Percentiles rank a stretch among this genome's conserved stretches.
These are phyloP conservation scores for Leucozona laternaria DNA, from an alignment of 2,888 invertebrate genomes.

Conservation along the genomic window DNA sequence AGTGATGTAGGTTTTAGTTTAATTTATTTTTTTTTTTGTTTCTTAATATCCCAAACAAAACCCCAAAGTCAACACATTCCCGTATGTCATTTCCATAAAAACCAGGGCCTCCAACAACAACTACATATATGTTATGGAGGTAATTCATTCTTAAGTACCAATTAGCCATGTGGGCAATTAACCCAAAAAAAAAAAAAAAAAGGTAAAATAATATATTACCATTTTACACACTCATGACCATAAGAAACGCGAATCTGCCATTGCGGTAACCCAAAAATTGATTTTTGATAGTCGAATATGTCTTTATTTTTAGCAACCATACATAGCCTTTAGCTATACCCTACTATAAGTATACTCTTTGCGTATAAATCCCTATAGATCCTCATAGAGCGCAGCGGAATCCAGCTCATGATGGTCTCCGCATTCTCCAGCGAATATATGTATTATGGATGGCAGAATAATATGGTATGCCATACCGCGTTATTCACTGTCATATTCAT, in stretches of 20 bases:
- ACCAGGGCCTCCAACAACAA: background rate
- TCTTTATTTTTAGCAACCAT: constrained; percentile 57
- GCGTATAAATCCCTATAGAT: background rate
- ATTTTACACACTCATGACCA: constrained; percentile 53
- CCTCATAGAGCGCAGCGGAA: constrained; percentile 1
- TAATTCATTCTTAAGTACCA: constrained; percentile 28
- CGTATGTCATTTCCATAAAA: constrained; percentile 6
- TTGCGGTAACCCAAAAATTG: constrained; percentile 66
- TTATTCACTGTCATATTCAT: constrained; percentile 28
- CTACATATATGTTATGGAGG: too few relatives aligned
- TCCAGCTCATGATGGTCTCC: background rate
- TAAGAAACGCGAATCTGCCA: constrained; percentile 68
- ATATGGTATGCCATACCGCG: constrained; percentile 24
- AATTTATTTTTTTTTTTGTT: background rate
- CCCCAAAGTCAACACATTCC: background rate
- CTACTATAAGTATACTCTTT: too few relatives aligned
- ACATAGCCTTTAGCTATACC: background rate
- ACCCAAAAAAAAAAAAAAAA: constrained; percentile 53
- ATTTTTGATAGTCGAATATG: constrained; percentile 71
- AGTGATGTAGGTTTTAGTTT: background rate
- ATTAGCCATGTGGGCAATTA: constrained; percentile 46
- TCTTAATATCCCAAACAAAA: background rate
- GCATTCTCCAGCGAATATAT: constrained; percentile 30
- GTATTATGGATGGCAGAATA: too few relatives aligned
- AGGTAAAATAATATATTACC: constrained; percentile 21